Evolutionary conservation across 2,888 invertebrate genomes (phyloP).

Genomic region (Polydrusus cervinus): DNA sequence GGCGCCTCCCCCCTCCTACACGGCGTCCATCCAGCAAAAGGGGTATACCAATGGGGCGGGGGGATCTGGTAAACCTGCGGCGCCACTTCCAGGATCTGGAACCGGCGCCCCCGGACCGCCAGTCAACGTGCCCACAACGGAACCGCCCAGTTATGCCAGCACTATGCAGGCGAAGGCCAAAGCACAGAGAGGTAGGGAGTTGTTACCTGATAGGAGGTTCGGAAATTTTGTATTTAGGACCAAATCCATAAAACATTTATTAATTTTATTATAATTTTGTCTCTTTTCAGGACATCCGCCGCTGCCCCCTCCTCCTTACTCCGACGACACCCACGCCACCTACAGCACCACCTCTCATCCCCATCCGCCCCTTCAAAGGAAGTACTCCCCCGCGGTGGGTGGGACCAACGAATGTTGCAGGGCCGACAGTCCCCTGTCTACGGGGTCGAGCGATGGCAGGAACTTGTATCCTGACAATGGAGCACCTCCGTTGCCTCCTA

Average conservation of each 20-base stretch:
- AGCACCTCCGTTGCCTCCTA: slow-evolving; percentile 72
- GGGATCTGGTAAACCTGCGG: slow-evolving; percentile 67
- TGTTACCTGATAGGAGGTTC: no score
- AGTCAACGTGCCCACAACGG: slow-evolving; percentile 81
- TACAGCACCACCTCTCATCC: slow-evolving; percentile 71
- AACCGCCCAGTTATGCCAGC: slow-evolving; percentile 93
- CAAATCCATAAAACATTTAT: no score
- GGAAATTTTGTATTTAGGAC: no score
- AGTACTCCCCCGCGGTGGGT: slow-evolving; percentile 77
- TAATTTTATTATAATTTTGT: neutral
- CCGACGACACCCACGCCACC: slow-evolving; percentile 64
- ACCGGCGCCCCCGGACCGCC: slow-evolving; percentile 69
- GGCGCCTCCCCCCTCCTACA: slow-evolving; percentile 87
- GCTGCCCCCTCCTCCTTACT: slow-evolving; percentile 82
- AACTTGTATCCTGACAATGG: slow-evolving; percentile 67
- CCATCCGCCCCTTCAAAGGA: slow-evolving; percentile 81
- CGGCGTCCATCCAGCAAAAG: slow-evolving; percentile 86
- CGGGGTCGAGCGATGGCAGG: slow-evolving; percentile 72
- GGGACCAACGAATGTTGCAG: slow-evolving; percentile 71
- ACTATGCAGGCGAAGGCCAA: slow-evolving; percentile 85
- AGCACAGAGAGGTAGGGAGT: slow-evolving; percentile 72
- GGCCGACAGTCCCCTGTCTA: slow-evolving; percentile 74
- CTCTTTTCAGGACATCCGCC: slow-evolving; percentile 74
- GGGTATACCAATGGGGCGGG: slow-evolving; percentile 65
- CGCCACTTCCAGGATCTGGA: slow-evolving; percentile 65